Evolutionary conservation across 2,797 vertebrate species (phyloP).

Genomic region (Coreius guichenoti): DNA sequence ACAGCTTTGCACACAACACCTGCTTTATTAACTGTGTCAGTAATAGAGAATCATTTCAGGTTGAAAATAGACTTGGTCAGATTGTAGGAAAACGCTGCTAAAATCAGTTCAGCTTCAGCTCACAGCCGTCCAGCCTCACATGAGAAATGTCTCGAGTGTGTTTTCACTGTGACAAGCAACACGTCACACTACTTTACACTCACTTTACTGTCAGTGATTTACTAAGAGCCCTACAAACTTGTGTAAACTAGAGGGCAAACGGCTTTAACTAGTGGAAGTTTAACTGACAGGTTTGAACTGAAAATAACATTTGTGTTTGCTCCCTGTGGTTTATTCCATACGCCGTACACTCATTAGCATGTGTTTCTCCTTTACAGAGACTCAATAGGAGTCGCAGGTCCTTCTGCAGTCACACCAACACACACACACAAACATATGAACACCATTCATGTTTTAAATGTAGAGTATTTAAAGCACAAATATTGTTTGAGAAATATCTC

Average conservation of each 20-base stretch:
- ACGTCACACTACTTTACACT: neutral
- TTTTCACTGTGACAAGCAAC: neutral
- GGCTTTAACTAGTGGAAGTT: neutral
- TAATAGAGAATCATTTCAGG: too few species aligned
- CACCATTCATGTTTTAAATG: neutral
- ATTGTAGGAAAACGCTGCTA: too few species aligned
- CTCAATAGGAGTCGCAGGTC: too few species aligned
- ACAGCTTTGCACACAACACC: too few species aligned
- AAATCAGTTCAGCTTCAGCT: neutral
- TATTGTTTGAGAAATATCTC: neutral
- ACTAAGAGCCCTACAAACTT: neutral
- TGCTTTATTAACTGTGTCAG: too few species aligned
- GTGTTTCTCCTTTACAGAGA: neutral
- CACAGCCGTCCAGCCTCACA: neutral
- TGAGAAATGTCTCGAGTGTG: neutral
- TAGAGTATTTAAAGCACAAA: neutral
- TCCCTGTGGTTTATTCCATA: neutral
- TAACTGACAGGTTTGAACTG: neutral
- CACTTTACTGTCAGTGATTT: neutral
- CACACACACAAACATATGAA: neutral
- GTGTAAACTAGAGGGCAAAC: neutral
- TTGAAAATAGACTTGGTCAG: too few species aligned
- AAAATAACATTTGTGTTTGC: neutral
- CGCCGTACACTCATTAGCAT: neutral
- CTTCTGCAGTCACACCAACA: neutral